phyloP scores from a whole-genome alignment of 2,888 invertebrate species.

The Ormia ochracea region DNA sequence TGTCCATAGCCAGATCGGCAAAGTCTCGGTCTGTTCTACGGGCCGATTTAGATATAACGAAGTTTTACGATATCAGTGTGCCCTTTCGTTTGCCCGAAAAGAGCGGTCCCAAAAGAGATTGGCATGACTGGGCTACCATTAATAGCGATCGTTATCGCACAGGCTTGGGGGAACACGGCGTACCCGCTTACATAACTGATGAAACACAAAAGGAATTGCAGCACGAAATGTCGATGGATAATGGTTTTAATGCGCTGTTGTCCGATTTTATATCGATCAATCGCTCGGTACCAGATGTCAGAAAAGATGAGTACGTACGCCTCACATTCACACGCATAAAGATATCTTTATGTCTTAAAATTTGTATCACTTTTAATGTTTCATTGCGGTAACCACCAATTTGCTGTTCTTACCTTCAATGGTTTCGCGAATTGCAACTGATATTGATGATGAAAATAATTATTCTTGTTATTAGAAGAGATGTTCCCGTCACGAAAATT shows the following conservation, averaged over 20 bases:
- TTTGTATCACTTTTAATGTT: too few species aligned
- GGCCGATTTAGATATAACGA: constrained; percentile 38
- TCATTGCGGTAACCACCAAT: background rate
- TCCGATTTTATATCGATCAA: constrained; percentile 94
- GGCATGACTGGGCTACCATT: constrained; percentile 86
- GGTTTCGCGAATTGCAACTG: background rate
- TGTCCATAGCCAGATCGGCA: constrained; percentile 9
- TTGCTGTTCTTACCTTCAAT: constrained; percentile 13
- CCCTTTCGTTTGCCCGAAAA: constrained; percentile 67
- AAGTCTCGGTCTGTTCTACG: background rate
- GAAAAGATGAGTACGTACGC: constrained; percentile 79
- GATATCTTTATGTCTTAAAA: too few species aligned
- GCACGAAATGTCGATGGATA: constrained; percentile 85
- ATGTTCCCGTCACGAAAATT: too few species aligned
- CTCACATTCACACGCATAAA: too few species aligned
- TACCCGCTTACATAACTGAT: constrained; percentile 80
- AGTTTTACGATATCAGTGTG: constrained; percentile 49
- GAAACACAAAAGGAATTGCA: constrained; percentile 79
- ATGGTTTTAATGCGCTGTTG: constrained; percentile 96
- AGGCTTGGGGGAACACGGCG: constrained; percentile 86
- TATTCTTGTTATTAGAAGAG: background rate
- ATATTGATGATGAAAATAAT: background rate
- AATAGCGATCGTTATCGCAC: constrained; percentile 79
- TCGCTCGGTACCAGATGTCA: constrained; percentile 87
- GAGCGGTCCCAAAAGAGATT: constrained; percentile 81